A percentile compares a stretch with the other conserved stretches of the same genome.
Evolutionary conservation across 2,888 invertebrate genomes (phyloP).

Genomic region (Eupeodes luniger): DNA sequence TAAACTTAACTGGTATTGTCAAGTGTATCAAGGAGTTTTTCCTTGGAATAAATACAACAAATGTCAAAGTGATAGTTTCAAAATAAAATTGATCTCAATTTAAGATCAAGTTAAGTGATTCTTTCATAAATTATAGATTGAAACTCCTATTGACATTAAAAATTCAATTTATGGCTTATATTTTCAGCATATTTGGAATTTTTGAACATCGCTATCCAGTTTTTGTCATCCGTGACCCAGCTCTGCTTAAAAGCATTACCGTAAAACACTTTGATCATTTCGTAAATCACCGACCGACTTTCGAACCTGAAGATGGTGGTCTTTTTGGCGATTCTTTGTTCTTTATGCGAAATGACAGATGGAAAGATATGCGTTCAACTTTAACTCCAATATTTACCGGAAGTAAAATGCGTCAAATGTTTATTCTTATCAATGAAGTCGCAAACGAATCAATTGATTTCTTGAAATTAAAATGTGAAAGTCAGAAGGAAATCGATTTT

Average conservation of each 20-base stretch:
- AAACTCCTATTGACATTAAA: no score
- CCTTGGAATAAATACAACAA: no score
- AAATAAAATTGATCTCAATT: no score
- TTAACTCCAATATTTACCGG: conserved; percentile 84
- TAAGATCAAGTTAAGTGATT: no score
- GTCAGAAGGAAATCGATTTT: conserved; percentile 77
- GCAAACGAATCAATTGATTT: conserved; percentile 77
- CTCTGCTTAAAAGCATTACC: conserved; percentile 85
- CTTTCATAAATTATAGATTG: no score
- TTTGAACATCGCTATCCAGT: conserved; percentile 83
- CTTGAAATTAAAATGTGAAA: conserved; percentile 67
- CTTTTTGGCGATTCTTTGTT: conserved; percentile 85
- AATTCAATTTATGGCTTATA: neutral
- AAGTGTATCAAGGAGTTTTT: no score
- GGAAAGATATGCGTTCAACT: conserved; percentile 83
- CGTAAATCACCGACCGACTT: conserved; percentile 82
- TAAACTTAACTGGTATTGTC: no score
- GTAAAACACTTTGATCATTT: conserved; percentile 86
- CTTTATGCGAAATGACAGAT: conserved; percentile 82
- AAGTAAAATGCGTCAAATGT: conserved; percentile 85
- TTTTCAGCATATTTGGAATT: conserved; percentile 84
- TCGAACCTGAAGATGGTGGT: conserved; percentile 83
- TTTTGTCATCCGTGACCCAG: conserved; percentile 85
- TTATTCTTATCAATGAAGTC: conserved; percentile 79
- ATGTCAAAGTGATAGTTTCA: no score